Evolutionary conservation across 2,797 vertebrate species (phyloP), one percentile per base, ranked within the genome.

Genomic region (Eulemur mongoz): DNA sequence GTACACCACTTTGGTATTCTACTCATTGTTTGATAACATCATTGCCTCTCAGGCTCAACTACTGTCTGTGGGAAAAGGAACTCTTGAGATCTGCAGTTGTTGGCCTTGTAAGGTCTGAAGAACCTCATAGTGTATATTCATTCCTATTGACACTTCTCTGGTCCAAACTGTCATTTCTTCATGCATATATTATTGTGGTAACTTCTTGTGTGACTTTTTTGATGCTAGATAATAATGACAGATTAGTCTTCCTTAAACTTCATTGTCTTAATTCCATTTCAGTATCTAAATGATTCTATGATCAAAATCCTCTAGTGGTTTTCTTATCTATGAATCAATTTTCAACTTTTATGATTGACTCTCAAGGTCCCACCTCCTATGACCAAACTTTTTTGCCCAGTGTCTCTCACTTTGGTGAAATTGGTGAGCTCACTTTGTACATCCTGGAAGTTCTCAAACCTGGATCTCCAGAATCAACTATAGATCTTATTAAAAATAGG

Each of bases 321-420:
- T 69, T 84, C 38, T 65, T n/a, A 59, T 72, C 54, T 57, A 0
- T 73, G 23, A 87, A 57, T 94, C 76, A 32, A 1, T 72, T 91
- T 78, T 93, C 57, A 75, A 5, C 70, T 72, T 91, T 52, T 69
- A 2, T 48, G 45, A 73, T 57, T 43, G 75, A 95, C 52, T 92
- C 32, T 78, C 73, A 78, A 82, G 85, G 43, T 43, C n/a, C 48
- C 25, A 52, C 22, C 7, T 91, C 52, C 23, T 72, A 2, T 52
- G 40, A 76, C 73, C 12, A 52, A n/a, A 43, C 7, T 76, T 61
- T 89, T 78, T 79, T 18, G 85, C 67, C 25, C 30, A 79, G 17
- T 61, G 5, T 93, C 91, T 35, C 54, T 95, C 48, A 88, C 43
- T 83, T 89, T 20, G 27, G 38, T 93, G 38, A 95, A 91, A n/a